phyloP scores from a whole-genome alignment of 2,113 vertebrate genomes.

The Ochotona princeps region DNA sequence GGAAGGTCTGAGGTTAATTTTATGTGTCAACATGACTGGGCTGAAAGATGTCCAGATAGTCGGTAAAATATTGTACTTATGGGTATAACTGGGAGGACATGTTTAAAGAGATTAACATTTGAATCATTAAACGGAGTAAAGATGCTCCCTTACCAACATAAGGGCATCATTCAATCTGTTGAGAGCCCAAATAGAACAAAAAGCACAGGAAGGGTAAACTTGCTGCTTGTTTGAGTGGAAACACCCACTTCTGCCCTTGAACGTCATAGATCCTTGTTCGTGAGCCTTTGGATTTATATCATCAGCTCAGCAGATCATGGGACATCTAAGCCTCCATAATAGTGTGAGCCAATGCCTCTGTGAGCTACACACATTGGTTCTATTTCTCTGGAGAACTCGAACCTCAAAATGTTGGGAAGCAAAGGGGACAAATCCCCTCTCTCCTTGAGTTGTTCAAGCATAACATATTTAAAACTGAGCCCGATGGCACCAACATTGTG shows the following conservation, averaged over 20 bases:
- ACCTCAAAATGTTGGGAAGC: neutral
- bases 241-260: neutral
- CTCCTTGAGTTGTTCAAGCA: neutral
- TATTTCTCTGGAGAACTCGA: neutral
- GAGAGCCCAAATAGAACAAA: neutral
- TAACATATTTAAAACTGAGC: neutral
- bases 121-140: neutral
- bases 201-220: neutral
- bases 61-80: neutral
- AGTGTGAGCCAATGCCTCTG: neutral
- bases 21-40: neutral
- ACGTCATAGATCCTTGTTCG: neutral
- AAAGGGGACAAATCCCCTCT: neutral
- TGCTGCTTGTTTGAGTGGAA: neutral
- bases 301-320: neutral
- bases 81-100: neutral
- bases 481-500: too few relatives aligned
- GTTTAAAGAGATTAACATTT: neutral
- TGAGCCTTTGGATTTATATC: neutral
- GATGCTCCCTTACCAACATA: neutral
- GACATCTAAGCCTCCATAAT: neutral
- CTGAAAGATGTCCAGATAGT: neutral
- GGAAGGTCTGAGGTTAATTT: neutral
- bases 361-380: neutral
- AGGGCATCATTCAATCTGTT: neutral